Evolutionary conservation across 2,888 invertebrate genomes (phyloP), one percentile per base, ranked within the genome.

Genomic region (Drosophila neotestacea): DNA sequence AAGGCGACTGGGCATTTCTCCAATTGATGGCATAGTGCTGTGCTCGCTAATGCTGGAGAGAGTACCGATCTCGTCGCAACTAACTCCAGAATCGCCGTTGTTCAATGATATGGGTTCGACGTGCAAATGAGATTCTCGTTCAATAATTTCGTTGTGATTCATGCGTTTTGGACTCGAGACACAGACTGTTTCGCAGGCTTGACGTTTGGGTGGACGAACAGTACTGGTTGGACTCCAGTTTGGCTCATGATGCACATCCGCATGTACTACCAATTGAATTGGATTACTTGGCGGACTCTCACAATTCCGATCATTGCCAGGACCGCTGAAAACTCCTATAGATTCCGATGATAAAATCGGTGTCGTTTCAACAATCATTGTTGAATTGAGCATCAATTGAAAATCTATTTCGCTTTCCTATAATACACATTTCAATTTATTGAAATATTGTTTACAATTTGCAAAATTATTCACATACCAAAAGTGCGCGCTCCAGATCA

Each of bases 381-480:
- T 91, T 0, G 91, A 91, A 56, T 85, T 81, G n/a, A 73, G 63
- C n/a, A 78, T 6, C 16, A 50, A 44, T 7, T 63, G 34, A 32
- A 85, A 85, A 28, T 88, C 89, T 1, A 76, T 32, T 42, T 90
- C 88, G 62, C 83, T 90, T 63, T 82, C 91, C 91, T 91, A 46
- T 11, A 22, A 5, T 5, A 6, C 0, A 5, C 5, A 0, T 6
- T 27, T 11, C 4, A 11, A 5, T 1, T 13, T 36, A 9, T 13
- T 44, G 6, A 30, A 11, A 30, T 22, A 6, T 10, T 11, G 27
- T 27, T 11, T 1, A 27, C n/a, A 30, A 1, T 13, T 32, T 32
- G 6, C 2, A 0, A 6, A 39, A 16, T 27, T 55, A 4, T 28
- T 27, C 16, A 67, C 44, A 55, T 55, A 90, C 91, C 63, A 65